These are phyloP conservation scores for Phenganax marumi DNA, from an alignment of 92 coral and sea anemone species.

Conservation along the genomic window DNA sequence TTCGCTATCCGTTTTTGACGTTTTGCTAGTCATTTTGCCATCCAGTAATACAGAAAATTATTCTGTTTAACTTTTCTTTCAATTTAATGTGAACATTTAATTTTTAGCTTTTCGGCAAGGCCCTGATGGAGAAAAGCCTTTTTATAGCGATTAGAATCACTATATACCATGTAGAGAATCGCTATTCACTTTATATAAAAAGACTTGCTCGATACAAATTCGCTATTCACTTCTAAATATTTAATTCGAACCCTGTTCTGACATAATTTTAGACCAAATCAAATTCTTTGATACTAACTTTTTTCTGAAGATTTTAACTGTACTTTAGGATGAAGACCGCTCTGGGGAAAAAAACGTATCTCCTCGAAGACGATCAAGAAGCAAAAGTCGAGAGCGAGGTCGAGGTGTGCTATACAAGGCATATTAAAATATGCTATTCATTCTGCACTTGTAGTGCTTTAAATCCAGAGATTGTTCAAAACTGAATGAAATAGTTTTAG, in stretches of 20 bases:
- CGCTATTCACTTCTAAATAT: too few species aligned
- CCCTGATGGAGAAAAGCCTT: too few species aligned
- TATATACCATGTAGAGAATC: too few species aligned
- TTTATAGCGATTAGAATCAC: too few species aligned
- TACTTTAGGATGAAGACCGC: constrained; percentile 49
- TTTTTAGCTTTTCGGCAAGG: too few species aligned
- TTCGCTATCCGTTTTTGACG: too few species aligned
- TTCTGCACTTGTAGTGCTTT: neutral
- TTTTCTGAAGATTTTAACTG: constrained; percentile 67
- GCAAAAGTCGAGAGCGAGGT: constrained; percentile 58
- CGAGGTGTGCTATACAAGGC: neutral
- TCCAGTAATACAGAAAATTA: neutral
- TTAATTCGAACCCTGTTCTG: too few species aligned
- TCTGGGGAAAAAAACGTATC: constrained; percentile 17
- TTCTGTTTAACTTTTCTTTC: neutral
- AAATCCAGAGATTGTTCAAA: neutral
- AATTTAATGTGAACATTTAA: too few species aligned
- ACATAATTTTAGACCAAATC: neutral
- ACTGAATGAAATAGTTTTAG: too few species aligned
- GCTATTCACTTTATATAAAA: too few species aligned
- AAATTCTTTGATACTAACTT: constrained; percentile 61
- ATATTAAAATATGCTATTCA: neutral
- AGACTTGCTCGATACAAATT: too few species aligned
- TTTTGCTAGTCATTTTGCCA: too few species aligned
- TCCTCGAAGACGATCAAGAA: constrained; percentile 52